Percentiles rank a stretch among this genome's conserved stretches.
Conservation (phyloP, 1,140 invertebrate species). For the Psix sp. region DNA sequence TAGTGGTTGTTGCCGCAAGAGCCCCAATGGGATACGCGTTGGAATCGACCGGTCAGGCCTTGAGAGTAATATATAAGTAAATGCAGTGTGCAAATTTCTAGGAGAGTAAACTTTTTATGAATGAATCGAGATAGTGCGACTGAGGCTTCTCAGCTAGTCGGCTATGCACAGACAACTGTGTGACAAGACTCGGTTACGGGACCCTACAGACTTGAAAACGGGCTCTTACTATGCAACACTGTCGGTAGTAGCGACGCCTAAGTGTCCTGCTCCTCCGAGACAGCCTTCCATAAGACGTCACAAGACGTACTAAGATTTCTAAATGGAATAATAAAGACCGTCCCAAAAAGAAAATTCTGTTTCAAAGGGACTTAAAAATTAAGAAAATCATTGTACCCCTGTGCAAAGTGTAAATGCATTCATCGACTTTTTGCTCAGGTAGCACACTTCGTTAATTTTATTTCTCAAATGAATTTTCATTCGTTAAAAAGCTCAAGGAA, state of each 20-base stretch:
- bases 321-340: conserved; percentile 43
- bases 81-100: conserved; percentile 38
- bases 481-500: background rate
- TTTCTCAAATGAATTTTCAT: background rate
- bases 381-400: no score
- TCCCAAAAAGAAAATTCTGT: no score
- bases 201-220: conserved; percentile 64
- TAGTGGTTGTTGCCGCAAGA: conserved; percentile 57
- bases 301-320: conserved; percentile 37
- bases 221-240: conserved; percentile 62
- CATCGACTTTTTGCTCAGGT: no score
- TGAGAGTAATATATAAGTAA: conserved; percentile 68
- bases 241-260: conserved; percentile 26
- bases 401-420: no score
- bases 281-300: conserved; percentile 17
- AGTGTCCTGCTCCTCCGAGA: conserved; percentile 8
- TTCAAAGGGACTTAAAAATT: no score
- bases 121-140: conserved; percentile 60
- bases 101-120: conserved; percentile 72
- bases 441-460: no score
- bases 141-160: conserved; percentile 58
- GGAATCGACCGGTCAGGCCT: conserved; percentile 30
- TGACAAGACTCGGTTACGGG: conserved; percentile 73
- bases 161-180: conserved; percentile 74
- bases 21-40: conserved; percentile 38